phyloP scores from a whole-genome alignment of 1,140 invertebrate species.

The Ceratosolen fusciceps region DNA sequence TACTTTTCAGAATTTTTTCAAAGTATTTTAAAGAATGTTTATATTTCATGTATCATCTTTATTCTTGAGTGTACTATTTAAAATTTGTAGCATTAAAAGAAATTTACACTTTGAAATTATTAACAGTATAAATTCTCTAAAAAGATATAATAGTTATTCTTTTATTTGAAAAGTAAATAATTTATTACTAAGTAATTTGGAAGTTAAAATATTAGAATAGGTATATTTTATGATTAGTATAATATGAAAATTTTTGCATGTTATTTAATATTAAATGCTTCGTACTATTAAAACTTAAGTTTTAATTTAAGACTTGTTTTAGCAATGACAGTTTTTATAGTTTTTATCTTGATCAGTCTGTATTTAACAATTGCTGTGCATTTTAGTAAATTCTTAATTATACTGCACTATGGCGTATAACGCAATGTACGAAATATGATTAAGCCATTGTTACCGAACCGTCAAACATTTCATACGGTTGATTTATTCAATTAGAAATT shows the following conservation, averaged over 20 bases:
- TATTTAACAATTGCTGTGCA: constrained; percentile 22
- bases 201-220: background rate
- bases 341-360: constrained; percentile 13
- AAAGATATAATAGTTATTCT: too few relatives aligned
- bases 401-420: background rate
- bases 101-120: too few relatives aligned
- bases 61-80: too few relatives aligned
- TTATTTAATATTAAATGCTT: background rate
- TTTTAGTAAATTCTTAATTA: constrained; percentile 10
- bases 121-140: too few relatives aligned
- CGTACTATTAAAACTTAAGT: background rate
- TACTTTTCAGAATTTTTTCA: too few relatives aligned
- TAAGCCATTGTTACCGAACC: background rate
- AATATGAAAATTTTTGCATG: too few relatives aligned
- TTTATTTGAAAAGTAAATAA: background rate
- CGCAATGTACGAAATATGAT: background rate
- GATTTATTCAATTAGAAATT: too few relatives aligned
- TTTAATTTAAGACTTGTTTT: constrained; percentile 21
- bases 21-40: too few relatives aligned
- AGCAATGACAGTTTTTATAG: background rate
- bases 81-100: too few relatives aligned
- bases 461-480: too few relatives aligned
- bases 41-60: too few relatives aligned
- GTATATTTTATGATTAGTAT: too few relatives aligned
- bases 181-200: background rate